A percentile compares a stretch with the other conserved stretches of the same genome.
Conservation (phyloP, 2,888 invertebrate species). For the Stomorhina lunata region DNA sequence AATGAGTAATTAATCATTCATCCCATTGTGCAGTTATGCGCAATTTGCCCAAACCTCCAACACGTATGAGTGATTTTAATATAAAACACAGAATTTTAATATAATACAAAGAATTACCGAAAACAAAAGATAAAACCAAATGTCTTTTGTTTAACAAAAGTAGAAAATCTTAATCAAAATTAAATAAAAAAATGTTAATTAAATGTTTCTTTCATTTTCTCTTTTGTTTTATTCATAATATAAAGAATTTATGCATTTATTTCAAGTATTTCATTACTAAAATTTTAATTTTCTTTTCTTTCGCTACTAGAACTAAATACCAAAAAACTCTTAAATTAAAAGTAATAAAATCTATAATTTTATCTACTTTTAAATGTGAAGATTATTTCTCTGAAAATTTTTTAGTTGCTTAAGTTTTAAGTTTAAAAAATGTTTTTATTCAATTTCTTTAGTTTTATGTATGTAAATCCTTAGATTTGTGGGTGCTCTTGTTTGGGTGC, state of each 20-base stretch:
- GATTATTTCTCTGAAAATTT: constrained; percentile 3
- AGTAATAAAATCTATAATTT: constrained; percentile 36
- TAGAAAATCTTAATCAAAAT: no score
- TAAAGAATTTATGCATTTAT: neutral
- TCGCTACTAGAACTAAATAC: neutral
- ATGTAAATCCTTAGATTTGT: constrained; percentile 30
- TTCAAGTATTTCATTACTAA: constrained; percentile 12
- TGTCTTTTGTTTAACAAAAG: no score
- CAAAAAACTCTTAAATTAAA: neutral
- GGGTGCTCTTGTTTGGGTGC: neutral
- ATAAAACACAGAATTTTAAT: no score
- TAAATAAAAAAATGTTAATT: no score
- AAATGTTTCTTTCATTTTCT: no score
- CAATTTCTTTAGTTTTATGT: constrained; percentile 36
- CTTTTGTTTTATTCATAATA: no score
- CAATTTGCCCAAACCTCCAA: no score
- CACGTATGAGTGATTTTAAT: no score
- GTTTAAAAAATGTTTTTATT: constrained; percentile 8
- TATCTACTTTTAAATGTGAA: constrained; percentile 41
- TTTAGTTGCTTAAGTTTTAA: neutral
- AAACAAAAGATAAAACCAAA: no score
- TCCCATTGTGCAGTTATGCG: no score
- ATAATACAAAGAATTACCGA: no score
- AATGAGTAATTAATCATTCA: no score
- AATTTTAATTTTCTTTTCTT: constrained; percentile 16